Evolutionary conservation across 2,113 vertebrate genomes (phyloP).

Genomic region (Bungarus multicinctus): DNA sequence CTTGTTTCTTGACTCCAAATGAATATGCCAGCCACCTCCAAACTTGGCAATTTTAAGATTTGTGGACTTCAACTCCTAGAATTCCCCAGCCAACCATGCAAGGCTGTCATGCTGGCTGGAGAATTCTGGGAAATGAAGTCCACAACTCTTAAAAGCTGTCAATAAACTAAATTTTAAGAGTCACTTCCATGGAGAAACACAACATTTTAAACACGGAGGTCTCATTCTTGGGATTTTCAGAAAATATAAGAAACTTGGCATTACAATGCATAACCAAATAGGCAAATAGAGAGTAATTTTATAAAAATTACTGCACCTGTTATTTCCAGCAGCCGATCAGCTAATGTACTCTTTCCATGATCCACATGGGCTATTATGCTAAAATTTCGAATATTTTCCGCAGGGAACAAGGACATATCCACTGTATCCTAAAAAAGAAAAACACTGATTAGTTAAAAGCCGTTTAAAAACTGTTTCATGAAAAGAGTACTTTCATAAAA

Average conservation of each 20-base stretch:
- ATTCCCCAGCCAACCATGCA: neutral
- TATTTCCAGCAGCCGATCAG: constrained; percentile 90
- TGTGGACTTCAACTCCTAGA: neutral
- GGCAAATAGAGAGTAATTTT: neutral
- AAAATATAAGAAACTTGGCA: neutral
- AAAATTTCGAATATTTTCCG: constrained; percentile 90
- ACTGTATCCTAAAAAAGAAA: constrained; percentile 69
- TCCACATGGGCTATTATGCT: constrained; percentile 97
- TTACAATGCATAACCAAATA: neutral
- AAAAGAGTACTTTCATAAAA: neutral
- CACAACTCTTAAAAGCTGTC: neutral
- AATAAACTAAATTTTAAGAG: neutral
- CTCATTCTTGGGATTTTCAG: neutral
- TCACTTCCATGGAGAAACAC: neutral
- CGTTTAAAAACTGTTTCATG: neutral
- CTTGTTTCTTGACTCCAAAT: neutral
- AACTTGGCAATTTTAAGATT: no score
- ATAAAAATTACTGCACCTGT: constrained; percentile 75
- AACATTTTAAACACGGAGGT: neutral
- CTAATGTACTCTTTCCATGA: constrained; percentile 96
- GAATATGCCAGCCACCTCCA: no score
- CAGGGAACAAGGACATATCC: constrained; percentile 83
- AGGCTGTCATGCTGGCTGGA: no score
- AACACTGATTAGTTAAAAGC: neutral
- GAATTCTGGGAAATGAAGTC: no score